Conservation (phyloP, 2,888 invertebrate genomes). For the Cylindroiulus punctatus region DNA sequence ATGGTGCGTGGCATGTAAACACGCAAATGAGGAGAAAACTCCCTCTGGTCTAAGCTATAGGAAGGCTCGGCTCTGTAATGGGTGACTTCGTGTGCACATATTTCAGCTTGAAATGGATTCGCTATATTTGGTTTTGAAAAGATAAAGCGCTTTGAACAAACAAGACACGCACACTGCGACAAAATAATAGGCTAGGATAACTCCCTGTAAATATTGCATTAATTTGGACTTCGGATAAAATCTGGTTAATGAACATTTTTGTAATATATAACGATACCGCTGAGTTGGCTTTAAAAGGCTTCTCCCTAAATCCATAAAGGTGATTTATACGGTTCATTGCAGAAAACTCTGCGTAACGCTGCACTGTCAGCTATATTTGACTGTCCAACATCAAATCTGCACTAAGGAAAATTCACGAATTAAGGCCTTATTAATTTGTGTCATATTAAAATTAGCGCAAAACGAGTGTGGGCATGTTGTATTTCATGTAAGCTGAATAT, state of each 20-base stretch:
- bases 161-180: slow-evolving; percentile 29
- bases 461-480: background rate
- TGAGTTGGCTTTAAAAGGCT: background rate
- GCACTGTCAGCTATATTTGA: no score
- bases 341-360: background rate
- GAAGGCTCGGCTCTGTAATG: background rate
- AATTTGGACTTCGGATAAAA: slow-evolving; percentile 10
- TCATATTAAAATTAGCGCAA: background rate
- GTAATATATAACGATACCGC: background rate
- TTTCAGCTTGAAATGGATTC: background rate
- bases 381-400: background rate
- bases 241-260: slow-evolving; percentile 30
- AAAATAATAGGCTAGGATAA: background rate
- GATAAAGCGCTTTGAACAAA: slow-evolving; percentile 14
- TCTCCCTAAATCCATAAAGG: slow-evolving; percentile 1
- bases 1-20: slow-evolving; percentile 25
- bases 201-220: slow-evolving; percentile 1
- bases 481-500: background rate
- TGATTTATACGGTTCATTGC: background rate
- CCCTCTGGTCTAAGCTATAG: background rate
- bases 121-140: background rate
- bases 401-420: background rate
- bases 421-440: background rate
- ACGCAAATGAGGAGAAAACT: background rate
- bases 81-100: background rate